A percentile compares a stretch with the other conserved stretches of the same genome.
Conservation (phyloP, 2,797 vertebrate genomes). For the Pempheris klunzingeri region DNA sequence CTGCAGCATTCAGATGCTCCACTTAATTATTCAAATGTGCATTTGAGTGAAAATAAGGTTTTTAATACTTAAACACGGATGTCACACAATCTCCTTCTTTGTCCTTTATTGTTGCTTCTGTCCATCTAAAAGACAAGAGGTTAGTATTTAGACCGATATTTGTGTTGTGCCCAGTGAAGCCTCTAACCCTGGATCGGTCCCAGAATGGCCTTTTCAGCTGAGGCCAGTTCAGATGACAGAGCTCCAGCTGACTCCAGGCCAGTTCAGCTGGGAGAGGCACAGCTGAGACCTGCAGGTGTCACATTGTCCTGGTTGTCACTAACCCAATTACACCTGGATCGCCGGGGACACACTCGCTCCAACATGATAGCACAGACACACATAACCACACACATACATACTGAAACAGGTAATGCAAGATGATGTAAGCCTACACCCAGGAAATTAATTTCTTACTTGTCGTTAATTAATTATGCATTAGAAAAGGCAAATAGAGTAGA, state of each 20-base stretch:
- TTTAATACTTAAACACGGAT: conserved; percentile 18
- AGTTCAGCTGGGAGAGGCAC: conserved; percentile 72
- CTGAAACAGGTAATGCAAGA: conserved; percentile 30
- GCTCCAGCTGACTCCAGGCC: conserved; percentile 79
- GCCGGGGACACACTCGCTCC: conserved; percentile 49
- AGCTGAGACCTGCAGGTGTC: conserved; percentile 83
- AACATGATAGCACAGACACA: conserved; percentile 22
- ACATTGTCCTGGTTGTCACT: conserved; percentile 83
- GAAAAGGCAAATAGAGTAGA: conserved; percentile 56
- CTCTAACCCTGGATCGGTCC: conserved; percentile 66
- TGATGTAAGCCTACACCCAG: conserved; percentile 54
- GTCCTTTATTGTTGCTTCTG: conserved; percentile 29
- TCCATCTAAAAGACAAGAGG: conserved; percentile 58
- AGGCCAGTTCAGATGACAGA: conserved; percentile 74
- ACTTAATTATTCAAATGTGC: conserved; percentile 13
- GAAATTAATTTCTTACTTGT: conserved; percentile 65
- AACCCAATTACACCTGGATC: conserved; percentile 83
- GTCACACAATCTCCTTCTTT: conserved; percentile 19
- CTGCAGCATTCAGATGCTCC: conserved; percentile 3
- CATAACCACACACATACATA: conserved; percentile 21
- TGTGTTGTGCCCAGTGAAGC: conserved; percentile 46
- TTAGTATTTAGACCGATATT: conserved; percentile 61
- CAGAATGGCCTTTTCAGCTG: conserved; percentile 60
- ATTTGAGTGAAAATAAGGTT: background rate
- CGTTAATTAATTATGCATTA: conserved; percentile 71